A percentile compares a stretch with the other conserved stretches of the same genome.
These are phyloP conservation scores for Salvator merianae DNA, from an alignment of 2,113 vertebrate genomes.

Conservation along the genomic window DNA sequence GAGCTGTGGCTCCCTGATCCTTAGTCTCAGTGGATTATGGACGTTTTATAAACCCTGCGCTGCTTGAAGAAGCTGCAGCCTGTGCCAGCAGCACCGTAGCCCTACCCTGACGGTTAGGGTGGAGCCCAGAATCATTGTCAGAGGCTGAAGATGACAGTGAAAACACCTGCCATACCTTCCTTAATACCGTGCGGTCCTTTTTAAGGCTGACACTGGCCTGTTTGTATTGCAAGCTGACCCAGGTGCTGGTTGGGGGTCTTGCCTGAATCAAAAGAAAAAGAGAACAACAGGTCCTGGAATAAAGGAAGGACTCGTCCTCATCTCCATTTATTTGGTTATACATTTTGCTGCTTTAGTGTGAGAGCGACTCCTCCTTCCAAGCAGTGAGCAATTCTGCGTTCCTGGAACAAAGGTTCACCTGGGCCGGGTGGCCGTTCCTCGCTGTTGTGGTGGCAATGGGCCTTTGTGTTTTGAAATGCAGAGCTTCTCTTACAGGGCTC, in stretches of 20 bases:
- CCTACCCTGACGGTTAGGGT: not conserved
- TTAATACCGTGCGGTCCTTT: no score
- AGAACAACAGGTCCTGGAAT: not conserved
- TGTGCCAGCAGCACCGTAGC: not conserved
- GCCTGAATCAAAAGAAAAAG: not conserved
- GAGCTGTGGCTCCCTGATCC: no score
- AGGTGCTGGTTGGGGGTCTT: no score
- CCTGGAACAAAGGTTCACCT: not conserved
- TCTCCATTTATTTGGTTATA: not conserved
- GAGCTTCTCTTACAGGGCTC: not conserved
- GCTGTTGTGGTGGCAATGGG: not conserved
- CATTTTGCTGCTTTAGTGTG: not conserved
- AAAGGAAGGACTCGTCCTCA: not conserved
- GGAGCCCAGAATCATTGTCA: not conserved
- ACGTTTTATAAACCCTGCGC: not conserved
- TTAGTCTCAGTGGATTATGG: no score
- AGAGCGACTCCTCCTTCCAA: not conserved
- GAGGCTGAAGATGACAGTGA: not conserved
- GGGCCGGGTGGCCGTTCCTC: not conserved
- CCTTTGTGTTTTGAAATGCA: not conserved
- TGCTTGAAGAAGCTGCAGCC: not conserved
- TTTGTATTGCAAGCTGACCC: no score
- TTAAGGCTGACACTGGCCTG: no score
- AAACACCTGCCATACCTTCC: no score
- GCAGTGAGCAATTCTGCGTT: not conserved